Evolutionary conservation across 2,797 vertebrate genomes (phyloP).

Genomic region (Channallabes apus): DNA sequence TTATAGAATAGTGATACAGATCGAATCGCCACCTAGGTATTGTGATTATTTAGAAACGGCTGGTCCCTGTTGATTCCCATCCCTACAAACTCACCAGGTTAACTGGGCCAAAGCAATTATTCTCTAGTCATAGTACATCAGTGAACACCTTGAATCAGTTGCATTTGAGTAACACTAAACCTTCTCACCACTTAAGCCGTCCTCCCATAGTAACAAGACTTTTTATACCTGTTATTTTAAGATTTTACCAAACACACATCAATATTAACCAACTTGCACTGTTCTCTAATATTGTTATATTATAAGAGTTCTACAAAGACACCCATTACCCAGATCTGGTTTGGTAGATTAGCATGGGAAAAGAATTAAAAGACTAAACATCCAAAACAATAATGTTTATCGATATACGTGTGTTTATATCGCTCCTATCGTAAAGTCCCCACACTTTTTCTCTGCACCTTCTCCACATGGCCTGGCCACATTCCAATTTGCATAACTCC

Average conservation of each 20-base stretch:
- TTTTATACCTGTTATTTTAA: too few relatives aligned
- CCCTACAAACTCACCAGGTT: neutral
- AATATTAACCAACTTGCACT: neutral
- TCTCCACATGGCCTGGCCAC: too few relatives aligned
- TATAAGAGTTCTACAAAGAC: neutral
- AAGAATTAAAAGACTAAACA: neutral
- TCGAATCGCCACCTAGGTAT: too few relatives aligned
- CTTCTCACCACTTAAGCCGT: constrained; percentile 2
- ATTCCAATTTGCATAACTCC: too few relatives aligned
- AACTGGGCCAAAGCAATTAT: neutral
- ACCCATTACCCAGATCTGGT: neutral
- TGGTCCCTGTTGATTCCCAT: too few relatives aligned
- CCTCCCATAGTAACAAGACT: neutral
- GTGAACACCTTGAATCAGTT: neutral
- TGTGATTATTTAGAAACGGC: too few relatives aligned
- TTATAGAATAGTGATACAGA: too few relatives aligned
- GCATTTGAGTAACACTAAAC: neutral
- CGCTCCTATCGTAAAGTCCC: too few relatives aligned
- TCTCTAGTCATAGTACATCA: neutral
- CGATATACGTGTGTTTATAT: too few relatives aligned
- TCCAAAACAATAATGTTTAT: neutral
- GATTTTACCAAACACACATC: neutral
- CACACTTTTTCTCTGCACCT: too few relatives aligned
- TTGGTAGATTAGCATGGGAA: neutral
- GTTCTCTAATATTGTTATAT: neutral